Evolutionary conservation across 1,140 invertebrate genomes (phyloP).

Genomic region (Melanaphis sacchari): DNA sequence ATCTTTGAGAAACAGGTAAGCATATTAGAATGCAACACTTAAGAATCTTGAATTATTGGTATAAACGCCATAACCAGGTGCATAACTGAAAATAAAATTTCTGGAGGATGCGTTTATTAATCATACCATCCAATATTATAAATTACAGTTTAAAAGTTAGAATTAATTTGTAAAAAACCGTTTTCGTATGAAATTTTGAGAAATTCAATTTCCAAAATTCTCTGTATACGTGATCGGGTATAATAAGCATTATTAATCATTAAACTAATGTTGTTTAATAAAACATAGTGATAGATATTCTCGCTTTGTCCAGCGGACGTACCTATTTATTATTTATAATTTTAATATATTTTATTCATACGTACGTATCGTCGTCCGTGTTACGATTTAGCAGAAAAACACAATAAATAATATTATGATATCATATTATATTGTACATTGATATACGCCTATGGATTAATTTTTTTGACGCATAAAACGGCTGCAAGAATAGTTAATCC

Average conservation of each 20-base stretch:
- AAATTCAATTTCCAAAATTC: no score
- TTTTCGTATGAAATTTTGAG: neutral
- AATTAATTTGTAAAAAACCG: neutral
- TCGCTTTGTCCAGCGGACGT: neutral
- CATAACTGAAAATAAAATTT: neutral
- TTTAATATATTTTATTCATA: no score
- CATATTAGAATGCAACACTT: neutral
- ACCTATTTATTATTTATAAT: no score
- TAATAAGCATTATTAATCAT: neutral
- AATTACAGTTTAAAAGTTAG: neutral
- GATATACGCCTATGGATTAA: neutral
- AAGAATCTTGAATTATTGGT: neutral
- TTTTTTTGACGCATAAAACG: neutral
- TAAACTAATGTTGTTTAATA: neutral
- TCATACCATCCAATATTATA: neutral
- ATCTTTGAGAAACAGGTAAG: conserved; percentile 44
- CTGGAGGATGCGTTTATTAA: neutral
- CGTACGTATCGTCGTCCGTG: neutral
- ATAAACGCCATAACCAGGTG: neutral
- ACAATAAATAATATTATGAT: neutral
- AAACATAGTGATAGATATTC: neutral
- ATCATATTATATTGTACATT: neutral
- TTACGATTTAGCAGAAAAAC: neutral
- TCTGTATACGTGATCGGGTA: neutral
- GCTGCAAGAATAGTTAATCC: neutral